Base-by-base conservation (phyloP, 2,113 vertebrate species). In the Onychostruthus taczanowskii region DNA sequence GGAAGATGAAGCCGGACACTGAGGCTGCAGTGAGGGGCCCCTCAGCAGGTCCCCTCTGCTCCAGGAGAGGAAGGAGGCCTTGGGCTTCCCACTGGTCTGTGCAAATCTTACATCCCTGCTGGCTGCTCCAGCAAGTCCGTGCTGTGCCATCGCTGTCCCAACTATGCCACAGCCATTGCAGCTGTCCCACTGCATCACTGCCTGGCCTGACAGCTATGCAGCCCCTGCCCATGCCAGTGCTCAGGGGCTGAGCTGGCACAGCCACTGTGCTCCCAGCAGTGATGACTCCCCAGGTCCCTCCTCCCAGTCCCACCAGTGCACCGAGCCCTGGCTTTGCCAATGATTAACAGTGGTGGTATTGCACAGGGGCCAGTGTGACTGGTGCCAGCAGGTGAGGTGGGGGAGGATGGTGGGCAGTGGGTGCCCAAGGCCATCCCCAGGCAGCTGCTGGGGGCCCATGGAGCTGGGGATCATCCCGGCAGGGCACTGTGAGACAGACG, bases 371-470 rank as follows among this genome's bases (percentile, higher is more conserved):
- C 85, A 50, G 63, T 0, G 7, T 35, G 44, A 69, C 4, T 9
- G 1, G 41, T 46, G 67, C 16, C 79, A 76, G 28, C 3, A 6
- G 85, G 47, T 21, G 47, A 93, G 26, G 18, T 3, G 22, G 58
- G 66, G 37, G 22, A 68, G 4, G 0, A 0, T 2, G 37, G 77
- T 1, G 1, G 50, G 47, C 80, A 73, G 31, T 0, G 13, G 35
- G 46, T 55, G 41, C 6, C 49, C 17, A 3, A 49, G 16, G 80
- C 44, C 3, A 11, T 35, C 39, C 33, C 56, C 43, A 8, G 53
- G 30, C 2, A 10, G 47, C 8, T 63, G 30, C 56, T 7, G 3
- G 24, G 39, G 14, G n/a, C 37, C 39, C 33, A 15, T 6, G 72
- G 16, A 64, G 78, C 30, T 6, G 16, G 44, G 46, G 15, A 68